Evolutionary conservation across 2,113 vertebrate species (phyloP), one percentile per base, ranked within the genome.

Genomic region (Chrysemys picta): DNA sequence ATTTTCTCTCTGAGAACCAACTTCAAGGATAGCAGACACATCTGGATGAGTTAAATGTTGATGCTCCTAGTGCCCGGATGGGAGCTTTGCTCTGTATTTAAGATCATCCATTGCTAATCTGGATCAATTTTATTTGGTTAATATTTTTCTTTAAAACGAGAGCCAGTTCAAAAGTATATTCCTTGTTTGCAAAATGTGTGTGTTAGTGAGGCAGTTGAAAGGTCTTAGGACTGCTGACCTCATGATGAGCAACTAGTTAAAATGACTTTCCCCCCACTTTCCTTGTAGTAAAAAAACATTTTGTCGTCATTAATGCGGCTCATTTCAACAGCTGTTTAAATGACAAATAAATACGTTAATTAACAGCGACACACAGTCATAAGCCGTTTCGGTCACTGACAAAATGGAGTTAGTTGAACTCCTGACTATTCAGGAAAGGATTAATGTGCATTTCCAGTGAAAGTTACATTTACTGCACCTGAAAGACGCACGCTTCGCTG

Each of bases 211-310:
- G 5, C 2, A 6, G 53, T 25, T 27, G 80, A 42, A 42, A 27
- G 38, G 9, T 57, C 54, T 35, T 6, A 80, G 84, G 93, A 94
- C 93, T 90, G 80, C 87, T 0, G 72, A 89, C 89, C 95, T 50
- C 27, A 1, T 52, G 75, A 65, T 82, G 25, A 96, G 95, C 95
- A 90, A 81, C 19, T 38, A 27, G 89, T 94, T 54, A 47, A 38
- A 91, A 3, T 0, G 17, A 1, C 91, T 11, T 69, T 82, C 84
- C 94, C 95, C 95, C 53, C 12, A 84, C 90, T 85, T 52, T 80
- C 31, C 84, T 38, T 52, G 93, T 4, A 95, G 75, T 93, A 49
- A 42, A 82, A 53, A 2, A 53, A 2, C 9, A 10, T 29, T 45
- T 31, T 45, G 59, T 29, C 62, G 0, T 50, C 83, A 0, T 31